Evolutionary conservation across 1,140 invertebrate genomes (phyloP).

Genomic region (Nasonia longicornis): DNA sequence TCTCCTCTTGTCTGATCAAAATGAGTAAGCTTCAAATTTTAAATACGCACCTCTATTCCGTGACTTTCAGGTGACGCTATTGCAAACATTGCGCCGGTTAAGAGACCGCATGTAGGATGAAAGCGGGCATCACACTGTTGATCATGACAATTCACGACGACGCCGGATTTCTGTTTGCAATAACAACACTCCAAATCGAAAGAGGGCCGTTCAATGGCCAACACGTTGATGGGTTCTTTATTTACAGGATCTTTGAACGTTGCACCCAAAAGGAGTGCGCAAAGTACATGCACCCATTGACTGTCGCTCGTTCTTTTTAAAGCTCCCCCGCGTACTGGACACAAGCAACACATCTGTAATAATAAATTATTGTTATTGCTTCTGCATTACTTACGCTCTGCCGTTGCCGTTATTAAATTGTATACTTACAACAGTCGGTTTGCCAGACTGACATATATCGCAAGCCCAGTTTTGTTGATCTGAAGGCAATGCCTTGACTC

Average conservation of each 20-base stretch:
- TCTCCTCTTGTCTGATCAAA: not conserved
- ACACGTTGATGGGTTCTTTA: constrained; percentile 66
- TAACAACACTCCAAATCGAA: constrained; percentile 57
- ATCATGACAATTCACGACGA: constrained; percentile 59
- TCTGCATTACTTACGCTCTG: not conserved
- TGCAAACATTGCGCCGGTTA: constrained; percentile 59
- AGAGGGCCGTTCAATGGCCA: constrained; percentile 55
- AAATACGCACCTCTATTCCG: constrained; percentile 57
- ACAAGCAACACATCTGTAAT: constrained; percentile 69
- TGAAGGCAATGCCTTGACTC: constrained; percentile 61
- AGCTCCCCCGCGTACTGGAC: constrained; percentile 74
- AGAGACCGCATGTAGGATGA: constrained; percentile 63
- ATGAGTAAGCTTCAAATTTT: not conserved
- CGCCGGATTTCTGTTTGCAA: constrained; percentile 59
- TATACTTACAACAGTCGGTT: constrained; percentile 58
- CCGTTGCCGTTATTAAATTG: not conserved
- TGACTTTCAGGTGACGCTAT: constrained; percentile 48
- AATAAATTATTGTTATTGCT: constrained; percentile 21
- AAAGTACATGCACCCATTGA: constrained; percentile 72
- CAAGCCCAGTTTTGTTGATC: constrained; percentile 67
- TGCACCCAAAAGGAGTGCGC: constrained; percentile 68
- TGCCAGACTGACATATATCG: constrained; percentile 67
- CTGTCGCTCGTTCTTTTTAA: constrained; percentile 73
- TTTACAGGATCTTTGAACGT: constrained; percentile 68
- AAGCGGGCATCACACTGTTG: constrained; percentile 55